Evolutionary conservation across 2,888 invertebrate species (phyloP).

Genomic region (Tanytarsus gracilentus): DNA sequence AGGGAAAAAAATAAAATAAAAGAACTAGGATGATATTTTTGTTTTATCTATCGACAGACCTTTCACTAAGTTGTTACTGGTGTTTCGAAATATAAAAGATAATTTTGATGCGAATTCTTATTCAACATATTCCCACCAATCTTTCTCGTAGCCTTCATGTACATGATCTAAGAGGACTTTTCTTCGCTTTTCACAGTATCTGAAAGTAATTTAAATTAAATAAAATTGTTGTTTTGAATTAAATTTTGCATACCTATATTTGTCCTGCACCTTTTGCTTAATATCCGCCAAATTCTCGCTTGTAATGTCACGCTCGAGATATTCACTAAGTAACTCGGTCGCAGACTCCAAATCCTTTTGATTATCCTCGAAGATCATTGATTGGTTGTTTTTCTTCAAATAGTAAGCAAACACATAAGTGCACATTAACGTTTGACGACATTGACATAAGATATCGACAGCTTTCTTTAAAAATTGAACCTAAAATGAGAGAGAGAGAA

Average conservation of each 20-base stretch:
- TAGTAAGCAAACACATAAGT: constrained; percentile 99
- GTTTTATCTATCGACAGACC: no score
- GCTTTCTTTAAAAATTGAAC: constrained; percentile 98
- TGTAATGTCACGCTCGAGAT: constrained; percentile 95
- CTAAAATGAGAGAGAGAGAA: constrained; percentile 40
- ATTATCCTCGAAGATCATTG: constrained; percentile 97
- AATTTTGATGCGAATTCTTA: constrained; percentile 41
- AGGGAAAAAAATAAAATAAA: no score
- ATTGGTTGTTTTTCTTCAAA: constrained; percentile 95
- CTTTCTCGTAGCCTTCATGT: constrained; percentile 97
- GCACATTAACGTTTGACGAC: constrained; percentile 97
- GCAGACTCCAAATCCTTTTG: constrained; percentile 96
- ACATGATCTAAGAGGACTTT: constrained; percentile 95
- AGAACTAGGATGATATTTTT: no score
- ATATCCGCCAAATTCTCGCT: constrained; percentile 94
- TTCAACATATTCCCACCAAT: constrained; percentile 95
- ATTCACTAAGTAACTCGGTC: constrained; percentile 94
- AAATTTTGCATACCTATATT: constrained; percentile 66
- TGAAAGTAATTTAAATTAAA: constrained; percentile 41
- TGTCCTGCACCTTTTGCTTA: constrained; percentile 98
- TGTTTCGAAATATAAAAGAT: no score
- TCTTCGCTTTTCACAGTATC: constrained; percentile 96
- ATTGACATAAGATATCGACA: constrained; percentile 92
- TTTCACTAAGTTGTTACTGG: no score
- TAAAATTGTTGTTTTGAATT: background rate